Percentiles rank a stretch among this genome's conserved stretches.
Conservation (phyloP, 2,113 vertebrate genomes). For the Tyto alba region DNA sequence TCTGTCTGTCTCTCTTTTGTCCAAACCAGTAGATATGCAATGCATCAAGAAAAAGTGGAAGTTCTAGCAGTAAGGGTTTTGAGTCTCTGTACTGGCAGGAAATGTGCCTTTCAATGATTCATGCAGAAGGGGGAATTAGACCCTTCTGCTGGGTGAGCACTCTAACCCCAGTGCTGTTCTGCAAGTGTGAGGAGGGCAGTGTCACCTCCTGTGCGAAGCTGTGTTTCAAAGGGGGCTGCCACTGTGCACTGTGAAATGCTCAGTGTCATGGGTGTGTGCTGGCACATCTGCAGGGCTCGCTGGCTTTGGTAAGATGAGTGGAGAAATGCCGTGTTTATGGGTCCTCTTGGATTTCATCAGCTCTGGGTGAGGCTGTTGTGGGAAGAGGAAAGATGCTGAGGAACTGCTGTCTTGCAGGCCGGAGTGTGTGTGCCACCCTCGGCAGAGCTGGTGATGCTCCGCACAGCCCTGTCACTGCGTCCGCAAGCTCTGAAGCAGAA, state of each 20-base stretch:
- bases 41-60: background rate
- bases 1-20: background rate
- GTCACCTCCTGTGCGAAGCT: background rate
- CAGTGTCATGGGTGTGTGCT: background rate
- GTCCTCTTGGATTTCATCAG: rapidly evolving
- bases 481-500: background rate
- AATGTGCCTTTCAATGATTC: background rate
- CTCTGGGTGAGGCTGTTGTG: background rate
- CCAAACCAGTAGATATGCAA: background rate
- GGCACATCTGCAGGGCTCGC: background rate
- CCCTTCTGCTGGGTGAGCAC: background rate
- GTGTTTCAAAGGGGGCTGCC: background rate
- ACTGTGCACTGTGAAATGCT: background rate
- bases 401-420: background rate
- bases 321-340: background rate
- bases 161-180: background rate
- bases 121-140: background rate
- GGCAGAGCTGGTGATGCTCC: background rate
- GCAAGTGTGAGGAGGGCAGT: background rate
- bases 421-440: rapidly evolving
- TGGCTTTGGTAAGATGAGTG: background rate
- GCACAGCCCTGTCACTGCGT: rapidly evolving
- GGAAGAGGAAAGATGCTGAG: background rate
- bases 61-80: background rate
- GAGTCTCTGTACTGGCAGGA: background rate